Evolutionary conservation across 2,797 vertebrate species (phyloP).

Genomic region (Euthynnus affinis): DNA sequence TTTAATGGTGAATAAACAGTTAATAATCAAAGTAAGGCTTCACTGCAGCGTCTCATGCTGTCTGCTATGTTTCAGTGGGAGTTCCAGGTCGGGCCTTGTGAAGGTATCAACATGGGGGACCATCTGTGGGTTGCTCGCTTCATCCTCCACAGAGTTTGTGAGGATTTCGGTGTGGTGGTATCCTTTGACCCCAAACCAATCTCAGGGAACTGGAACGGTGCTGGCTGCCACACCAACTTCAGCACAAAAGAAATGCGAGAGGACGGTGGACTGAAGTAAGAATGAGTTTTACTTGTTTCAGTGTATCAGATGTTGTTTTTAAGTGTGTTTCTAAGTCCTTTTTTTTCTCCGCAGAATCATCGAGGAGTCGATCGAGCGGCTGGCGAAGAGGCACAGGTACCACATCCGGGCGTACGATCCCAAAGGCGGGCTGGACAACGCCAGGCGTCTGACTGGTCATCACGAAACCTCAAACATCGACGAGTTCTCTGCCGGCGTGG

Average conservation of each 20-base stretch:
- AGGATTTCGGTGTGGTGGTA: conserved; percentile 94
- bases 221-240: conserved; percentile 98
- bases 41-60: not conserved
- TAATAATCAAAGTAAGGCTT: not conserved
- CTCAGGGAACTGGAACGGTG: conserved; percentile 96
- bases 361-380: conserved; percentile 92
- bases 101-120: conserved; percentile 95
- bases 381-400: conserved; percentile 92
- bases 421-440: conserved; percentile 96
- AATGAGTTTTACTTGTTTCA: not conserved
- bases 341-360: conserved; percentile 84
- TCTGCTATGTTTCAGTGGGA: conserved; percentile 89
- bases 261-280: conserved; percentile 94
- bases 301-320: not conserved
- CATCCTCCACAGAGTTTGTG: conserved; percentile 95
- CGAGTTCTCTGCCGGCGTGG: conserved; percentile 94
- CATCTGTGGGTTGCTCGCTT: conserved; percentile 96
- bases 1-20: not conserved
- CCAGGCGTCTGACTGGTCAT: conserved; percentile 92
- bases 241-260: conserved; percentile 96
- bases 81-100: conserved; percentile 95
- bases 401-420: conserved; percentile 96
- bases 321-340: not conserved
- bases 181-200: conserved; percentile 98
- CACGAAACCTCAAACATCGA: conserved; percentile 95